Conservation (phyloP, 2,797 vertebrate genomes). For the Nothura maculosa region DNA sequence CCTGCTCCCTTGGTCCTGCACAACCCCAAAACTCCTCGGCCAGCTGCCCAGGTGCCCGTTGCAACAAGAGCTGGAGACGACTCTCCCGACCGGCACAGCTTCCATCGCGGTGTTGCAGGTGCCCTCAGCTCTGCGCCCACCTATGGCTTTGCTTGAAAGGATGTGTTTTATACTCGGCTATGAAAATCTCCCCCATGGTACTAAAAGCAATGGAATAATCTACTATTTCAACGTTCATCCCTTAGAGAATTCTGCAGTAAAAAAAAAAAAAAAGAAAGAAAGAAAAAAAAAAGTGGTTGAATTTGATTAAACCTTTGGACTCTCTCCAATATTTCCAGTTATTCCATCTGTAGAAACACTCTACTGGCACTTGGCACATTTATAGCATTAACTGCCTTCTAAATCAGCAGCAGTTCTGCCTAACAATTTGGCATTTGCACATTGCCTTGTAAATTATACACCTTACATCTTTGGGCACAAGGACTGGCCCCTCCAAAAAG, state of each 20-base stretch:
- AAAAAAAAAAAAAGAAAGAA: background rate
- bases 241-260: constrained; percentile 64
- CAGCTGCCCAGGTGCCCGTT: background rate
- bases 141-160: background rate
- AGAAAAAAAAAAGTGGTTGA: constrained; percentile 48
- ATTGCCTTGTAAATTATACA: constrained; percentile 75
- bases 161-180: background rate
- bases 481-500: constrained; percentile 49
- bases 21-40: background rate
- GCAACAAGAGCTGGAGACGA: background rate
- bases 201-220: constrained; percentile 67
- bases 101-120: background rate
- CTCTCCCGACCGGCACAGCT: background rate
- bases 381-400: constrained; percentile 76
- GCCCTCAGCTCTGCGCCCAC: background rate
- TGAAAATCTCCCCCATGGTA: constrained; percentile 19
- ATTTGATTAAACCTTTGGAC: constrained; percentile 80
- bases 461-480: constrained; percentile 37
- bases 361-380: constrained; percentile 77
- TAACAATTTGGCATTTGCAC: constrained; percentile 78
- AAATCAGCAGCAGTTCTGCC: constrained; percentile 78
- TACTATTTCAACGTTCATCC: constrained; percentile 51
- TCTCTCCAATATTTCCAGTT: constrained; percentile 78
- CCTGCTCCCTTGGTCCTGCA: background rate
- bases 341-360: constrained; percentile 81